Evolutionary conservation across 2,113 vertebrate genomes (phyloP).

Genomic region (Lanius collurio): DNA sequence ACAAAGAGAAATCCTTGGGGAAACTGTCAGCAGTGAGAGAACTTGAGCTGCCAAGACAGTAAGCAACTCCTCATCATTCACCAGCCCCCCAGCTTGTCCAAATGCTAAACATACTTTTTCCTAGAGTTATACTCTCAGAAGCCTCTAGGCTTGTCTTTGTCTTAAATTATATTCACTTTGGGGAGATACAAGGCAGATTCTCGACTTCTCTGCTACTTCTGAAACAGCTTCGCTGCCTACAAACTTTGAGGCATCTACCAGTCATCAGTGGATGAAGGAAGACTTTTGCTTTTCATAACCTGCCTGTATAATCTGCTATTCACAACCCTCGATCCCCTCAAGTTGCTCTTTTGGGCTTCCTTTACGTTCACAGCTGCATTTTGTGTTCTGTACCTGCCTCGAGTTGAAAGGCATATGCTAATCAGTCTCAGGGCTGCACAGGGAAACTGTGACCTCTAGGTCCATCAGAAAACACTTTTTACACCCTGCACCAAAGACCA

Average conservation of each 20-base stretch:
- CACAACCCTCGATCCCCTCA: neutral
- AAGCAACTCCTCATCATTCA: neutral
- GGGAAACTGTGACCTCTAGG: neutral
- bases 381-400: neutral
- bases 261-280: neutral
- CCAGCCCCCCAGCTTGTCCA: neutral
- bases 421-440: neutral
- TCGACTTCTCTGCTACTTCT: neutral
- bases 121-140: neutral
- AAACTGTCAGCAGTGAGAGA: fast-evolving
- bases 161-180: neutral
- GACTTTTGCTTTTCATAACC: neutral
- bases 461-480: neutral
- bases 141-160: neutral
- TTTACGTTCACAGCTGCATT: neutral
- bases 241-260: neutral
- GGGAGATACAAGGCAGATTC: neutral
- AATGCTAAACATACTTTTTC: neutral
- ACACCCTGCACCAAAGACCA: neutral
- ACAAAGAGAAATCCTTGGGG: neutral
- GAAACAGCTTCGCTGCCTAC: neutral
- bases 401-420: fast-evolving
- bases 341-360: neutral
- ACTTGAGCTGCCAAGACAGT: neutral
- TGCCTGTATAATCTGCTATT: neutral